Conservation (phyloP, 2,113 vertebrate species). For the Phyllostomus hastatus region DNA sequence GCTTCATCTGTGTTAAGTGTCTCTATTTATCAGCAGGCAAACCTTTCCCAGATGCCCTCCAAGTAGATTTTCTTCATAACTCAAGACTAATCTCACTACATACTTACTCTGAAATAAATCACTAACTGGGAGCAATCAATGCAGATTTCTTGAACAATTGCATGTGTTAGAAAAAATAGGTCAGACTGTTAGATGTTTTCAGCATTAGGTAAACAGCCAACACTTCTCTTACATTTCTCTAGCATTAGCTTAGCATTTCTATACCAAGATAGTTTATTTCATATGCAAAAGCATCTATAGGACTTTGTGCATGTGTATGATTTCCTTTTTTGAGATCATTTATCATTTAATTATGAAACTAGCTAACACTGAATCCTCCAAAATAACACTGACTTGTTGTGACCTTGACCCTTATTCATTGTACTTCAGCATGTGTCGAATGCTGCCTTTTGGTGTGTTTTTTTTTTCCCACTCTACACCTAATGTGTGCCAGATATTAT, state of each 20-base stretch:
- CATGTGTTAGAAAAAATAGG: constrained; percentile 20
- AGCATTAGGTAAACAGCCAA: neutral
- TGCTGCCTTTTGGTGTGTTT: neutral
- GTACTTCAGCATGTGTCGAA: neutral
- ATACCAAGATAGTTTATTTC: neutral
- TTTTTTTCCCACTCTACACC: neutral
- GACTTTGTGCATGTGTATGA: neutral
- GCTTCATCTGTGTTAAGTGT: neutral
- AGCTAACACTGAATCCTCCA: neutral
- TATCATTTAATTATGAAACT: neutral
- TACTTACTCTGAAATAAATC: neutral
- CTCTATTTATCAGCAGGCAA: neutral
- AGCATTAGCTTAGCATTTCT: neutral
- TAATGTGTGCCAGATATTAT: neutral
- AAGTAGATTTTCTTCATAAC: neutral
- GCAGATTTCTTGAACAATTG: neutral
- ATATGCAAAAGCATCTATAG: neutral
- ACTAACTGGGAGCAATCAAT: neutral
- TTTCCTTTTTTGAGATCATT: neutral
- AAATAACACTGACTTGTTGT: neutral
- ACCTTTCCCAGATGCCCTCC: neutral
- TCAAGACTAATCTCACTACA: neutral
- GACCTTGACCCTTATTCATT: neutral
- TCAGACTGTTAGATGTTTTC: neutral
- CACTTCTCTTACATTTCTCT: neutral